Percentiles rank a stretch among this genome's conserved stretches.
Conservation (phyloP, 2,797 vertebrate genomes). For the Sarcoramphus papa region DNA sequence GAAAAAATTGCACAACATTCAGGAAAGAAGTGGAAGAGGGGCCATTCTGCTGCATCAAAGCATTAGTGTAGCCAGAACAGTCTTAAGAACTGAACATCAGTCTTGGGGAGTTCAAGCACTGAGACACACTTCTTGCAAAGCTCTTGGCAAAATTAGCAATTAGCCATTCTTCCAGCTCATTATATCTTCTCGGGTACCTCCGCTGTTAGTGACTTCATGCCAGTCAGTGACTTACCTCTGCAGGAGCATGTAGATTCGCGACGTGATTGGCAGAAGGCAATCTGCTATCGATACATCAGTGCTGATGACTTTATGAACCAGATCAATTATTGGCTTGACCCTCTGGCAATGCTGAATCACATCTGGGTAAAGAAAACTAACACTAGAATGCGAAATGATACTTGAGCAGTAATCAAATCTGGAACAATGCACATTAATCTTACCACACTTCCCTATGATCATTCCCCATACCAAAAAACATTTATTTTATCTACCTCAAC, state of each 20-base stretch:
- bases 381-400: not conserved
- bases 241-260: conserved; percentile 95
- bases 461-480: not conserved
- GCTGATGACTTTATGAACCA: conserved; percentile 94
- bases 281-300: conserved; percentile 94
- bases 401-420: not conserved
- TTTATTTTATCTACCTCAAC: not conserved
- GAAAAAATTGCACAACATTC: not conserved
- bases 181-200: not conserved
- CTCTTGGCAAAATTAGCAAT: not conserved
- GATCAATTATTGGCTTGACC: conserved; percentile 93
- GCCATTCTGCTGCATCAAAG: not conserved
- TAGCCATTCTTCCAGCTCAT: not conserved
- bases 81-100: not conserved
- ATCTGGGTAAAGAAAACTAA: conserved; percentile 70
- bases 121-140: not conserved
- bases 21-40: not conserved
- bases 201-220: not conserved
- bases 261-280: conserved; percentile 93
- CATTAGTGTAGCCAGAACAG: not conserved
- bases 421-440: not conserved
- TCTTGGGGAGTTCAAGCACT: not conserved
- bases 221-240: conserved; percentile 80
- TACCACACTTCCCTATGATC: not conserved
- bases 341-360: conserved; percentile 91